phyloP scores from a whole-genome alignment of 35 echinoderm and acorn worm genomes.

The Acanthaster planci region DNA sequence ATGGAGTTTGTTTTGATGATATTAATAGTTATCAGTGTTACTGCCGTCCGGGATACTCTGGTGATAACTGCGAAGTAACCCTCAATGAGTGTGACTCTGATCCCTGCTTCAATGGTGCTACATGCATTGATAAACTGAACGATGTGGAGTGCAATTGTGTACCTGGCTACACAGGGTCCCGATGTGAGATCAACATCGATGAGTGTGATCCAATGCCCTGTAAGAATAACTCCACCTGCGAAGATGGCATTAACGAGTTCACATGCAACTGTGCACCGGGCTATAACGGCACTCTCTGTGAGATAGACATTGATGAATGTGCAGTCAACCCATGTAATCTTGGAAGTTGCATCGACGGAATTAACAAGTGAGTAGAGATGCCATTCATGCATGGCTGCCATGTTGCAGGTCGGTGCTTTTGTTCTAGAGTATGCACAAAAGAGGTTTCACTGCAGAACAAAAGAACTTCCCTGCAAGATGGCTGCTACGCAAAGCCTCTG shows the following conservation, averaged over 20 bases:
- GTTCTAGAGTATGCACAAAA: no score
- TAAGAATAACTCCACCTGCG: conserved; percentile 58
- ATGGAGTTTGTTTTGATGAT: conserved; percentile 41
- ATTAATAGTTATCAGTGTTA: conserved; percentile 47
- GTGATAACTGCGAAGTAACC: conserved; percentile 50
- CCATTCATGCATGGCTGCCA: not conserved
- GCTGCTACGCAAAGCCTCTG: no score
- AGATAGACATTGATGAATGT: conserved; percentile 56
- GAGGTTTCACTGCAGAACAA: not conserved
- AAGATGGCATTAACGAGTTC: conserved; percentile 32
- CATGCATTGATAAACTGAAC: conserved; percentile 24
- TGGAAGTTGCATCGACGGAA: conserved; percentile 30
- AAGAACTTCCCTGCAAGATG: no score
- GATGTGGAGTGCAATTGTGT: conserved; percentile 35
- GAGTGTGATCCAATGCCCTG: conserved; percentile 48
- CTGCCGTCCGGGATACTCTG: conserved; percentile 51
- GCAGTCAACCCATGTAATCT: conserved; percentile 45
- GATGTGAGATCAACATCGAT: conserved; percentile 44
- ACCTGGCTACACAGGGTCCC: conserved; percentile 16
- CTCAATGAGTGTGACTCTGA: conserved; percentile 56
- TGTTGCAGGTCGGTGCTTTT: not conserved
- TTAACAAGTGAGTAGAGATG: conserved; percentile 49
- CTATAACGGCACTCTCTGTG: conserved; percentile 40
- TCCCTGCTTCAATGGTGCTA: conserved; percentile 58
- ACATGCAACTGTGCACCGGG: conserved; percentile 40